A percentile compares a stretch with the other conserved stretches of the same genome.
Evolutionary conservation across 2,113 vertebrate genomes (phyloP).

Genomic region (Caloenas nicobarica): DNA sequence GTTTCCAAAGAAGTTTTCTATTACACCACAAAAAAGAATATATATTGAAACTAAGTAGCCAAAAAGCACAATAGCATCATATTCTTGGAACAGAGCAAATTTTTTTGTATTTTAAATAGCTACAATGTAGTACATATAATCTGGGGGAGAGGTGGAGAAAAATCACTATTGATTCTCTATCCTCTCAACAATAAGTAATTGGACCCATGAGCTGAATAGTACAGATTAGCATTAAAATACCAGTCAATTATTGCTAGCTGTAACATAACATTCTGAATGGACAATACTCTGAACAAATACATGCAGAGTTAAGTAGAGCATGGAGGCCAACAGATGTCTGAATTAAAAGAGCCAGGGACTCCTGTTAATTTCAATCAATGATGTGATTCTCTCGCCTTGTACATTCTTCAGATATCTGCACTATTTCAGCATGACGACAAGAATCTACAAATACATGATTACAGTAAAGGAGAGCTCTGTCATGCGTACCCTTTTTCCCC

Average conservation of each 20-base stretch:
- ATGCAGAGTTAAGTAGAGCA: background rate
- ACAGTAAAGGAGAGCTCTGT: background rate
- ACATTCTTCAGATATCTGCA: background rate
- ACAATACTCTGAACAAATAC: conserved; percentile 7
- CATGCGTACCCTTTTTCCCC: accelerated
- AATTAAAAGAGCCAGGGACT: conserved; percentile 1
- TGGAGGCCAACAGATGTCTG: background rate
- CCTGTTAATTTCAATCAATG: conserved; percentile 26
- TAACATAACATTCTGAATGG: conserved; percentile 20
- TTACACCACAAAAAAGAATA: background rate
- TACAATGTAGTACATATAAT: background rate
- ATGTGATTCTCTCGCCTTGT: background rate
- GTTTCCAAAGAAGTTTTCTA: background rate
- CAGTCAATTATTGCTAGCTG: conserved; percentile 37
- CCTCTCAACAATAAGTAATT: background rate
- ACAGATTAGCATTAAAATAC: conserved; percentile 51
- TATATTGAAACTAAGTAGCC: background rate
- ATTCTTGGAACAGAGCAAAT: background rate
- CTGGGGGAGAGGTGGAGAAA: background rate
- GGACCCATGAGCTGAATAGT: background rate
- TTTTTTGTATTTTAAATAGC: background rate
- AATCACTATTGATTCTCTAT: conserved; percentile 5
- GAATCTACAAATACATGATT: background rate
- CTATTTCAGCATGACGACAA: background rate
- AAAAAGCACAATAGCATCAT: background rate